Percentiles rank a stretch among this genome's conserved stretches.
phyloP scores from a whole-genome alignment of 2,888 invertebrate genomes.

The Petrolisthes manimaculis region DNA sequence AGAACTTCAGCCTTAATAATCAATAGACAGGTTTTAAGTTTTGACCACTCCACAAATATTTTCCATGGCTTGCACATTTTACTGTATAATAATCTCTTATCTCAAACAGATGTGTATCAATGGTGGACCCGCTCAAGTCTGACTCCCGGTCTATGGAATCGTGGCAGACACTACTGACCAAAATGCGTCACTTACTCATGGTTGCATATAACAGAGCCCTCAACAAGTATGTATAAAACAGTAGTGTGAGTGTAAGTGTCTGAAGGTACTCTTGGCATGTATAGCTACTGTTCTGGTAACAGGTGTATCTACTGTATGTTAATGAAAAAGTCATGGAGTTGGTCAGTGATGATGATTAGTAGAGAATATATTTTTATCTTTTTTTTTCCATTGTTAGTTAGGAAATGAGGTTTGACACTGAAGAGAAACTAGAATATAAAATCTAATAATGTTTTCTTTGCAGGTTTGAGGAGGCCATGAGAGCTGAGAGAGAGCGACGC shows the following conservation, averaged over 20 bases:
- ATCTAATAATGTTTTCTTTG: neutral
- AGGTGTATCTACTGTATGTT: no score
- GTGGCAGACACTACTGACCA: slow-evolving; percentile 86
- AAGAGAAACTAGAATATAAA: neutral
- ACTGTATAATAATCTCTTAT: neutral
- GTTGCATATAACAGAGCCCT: slow-evolving; percentile 89
- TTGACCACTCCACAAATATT: neutral
- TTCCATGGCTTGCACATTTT: neutral
- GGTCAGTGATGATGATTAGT: no score
- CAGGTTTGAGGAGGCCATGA: slow-evolving; percentile 89
- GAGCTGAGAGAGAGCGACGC: slow-evolving; percentile 88
- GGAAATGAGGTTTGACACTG: slow-evolving; percentile 4
- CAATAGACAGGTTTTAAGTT: neutral
- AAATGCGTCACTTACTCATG: slow-evolving; percentile 85
- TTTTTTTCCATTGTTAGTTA: neutral
- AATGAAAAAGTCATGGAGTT: no score
- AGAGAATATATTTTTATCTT: neutral
- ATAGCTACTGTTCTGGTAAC: no score
- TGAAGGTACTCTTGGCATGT: no score
- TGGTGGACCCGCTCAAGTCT: slow-evolving; percentile 89
- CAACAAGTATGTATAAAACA: slow-evolving; percentile 47
- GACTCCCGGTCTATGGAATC: slow-evolving; percentile 92
- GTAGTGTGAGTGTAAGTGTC: no score
- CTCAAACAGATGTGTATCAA: slow-evolving; percentile 85
- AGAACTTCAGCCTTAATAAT: neutral